Evolutionary conservation across 1,140 invertebrate species (phyloP).

Genomic region (Phthorimaea operculella): DNA sequence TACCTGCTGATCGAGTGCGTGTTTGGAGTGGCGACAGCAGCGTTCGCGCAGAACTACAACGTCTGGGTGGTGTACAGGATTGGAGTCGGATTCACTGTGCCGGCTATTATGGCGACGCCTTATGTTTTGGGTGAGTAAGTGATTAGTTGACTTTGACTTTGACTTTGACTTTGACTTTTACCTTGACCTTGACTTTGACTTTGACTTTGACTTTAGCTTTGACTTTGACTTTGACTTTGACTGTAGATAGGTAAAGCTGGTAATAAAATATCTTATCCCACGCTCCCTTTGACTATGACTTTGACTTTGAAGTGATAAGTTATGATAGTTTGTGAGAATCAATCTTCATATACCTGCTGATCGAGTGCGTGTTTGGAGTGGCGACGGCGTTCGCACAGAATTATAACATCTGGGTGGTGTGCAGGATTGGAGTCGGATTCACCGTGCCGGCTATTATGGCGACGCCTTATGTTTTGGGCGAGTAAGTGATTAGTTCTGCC

Average conservation of each 20-base stretch:
- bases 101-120: slow-evolving; percentile 81
- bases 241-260: too few species aligned
- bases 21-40: slow-evolving; percentile 80
- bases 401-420: slow-evolving; percentile 75
- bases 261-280: too few species aligned
- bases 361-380: slow-evolving; percentile 79
- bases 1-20: slow-evolving; percentile 79
- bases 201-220: too few species aligned
- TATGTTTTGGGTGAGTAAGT: slow-evolving; percentile 83
- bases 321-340: too few species aligned
- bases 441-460: slow-evolving; percentile 83
- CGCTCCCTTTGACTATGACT: too few species aligned
- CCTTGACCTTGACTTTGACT: too few species aligned
- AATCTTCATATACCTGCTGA: slow-evolving; percentile 81
- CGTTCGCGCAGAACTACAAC: slow-evolving; percentile 77
- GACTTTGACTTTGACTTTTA: too few species aligned
- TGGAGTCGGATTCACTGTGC: slow-evolving; percentile 82
- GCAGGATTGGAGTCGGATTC: slow-evolving; percentile 80
- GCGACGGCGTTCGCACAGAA: slow-evolving; percentile 80
- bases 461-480: slow-evolving; percentile 82
- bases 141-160: too few species aligned
- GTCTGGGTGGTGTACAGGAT: slow-evolving; percentile 77
- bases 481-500: too few species aligned
- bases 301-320: too few species aligned
- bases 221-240: too few species aligned